Evolutionary conservation across 2,113 vertebrate genomes (phyloP), one percentile per base, ranked within the genome.

Genomic region (Malurus elegans): DNA sequence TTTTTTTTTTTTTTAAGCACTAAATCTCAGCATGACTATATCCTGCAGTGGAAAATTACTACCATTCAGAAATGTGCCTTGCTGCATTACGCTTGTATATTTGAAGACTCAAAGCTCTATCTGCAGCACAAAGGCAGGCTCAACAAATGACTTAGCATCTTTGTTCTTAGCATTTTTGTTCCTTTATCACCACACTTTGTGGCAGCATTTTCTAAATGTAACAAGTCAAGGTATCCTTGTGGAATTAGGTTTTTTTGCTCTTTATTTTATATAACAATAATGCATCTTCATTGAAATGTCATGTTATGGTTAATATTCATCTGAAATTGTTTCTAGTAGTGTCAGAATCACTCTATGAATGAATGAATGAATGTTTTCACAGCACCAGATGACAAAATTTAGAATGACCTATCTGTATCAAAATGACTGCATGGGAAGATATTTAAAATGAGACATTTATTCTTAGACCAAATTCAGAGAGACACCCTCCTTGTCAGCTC

Each of bases 11-110:
- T 64, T 58, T 44, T 51, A 76, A 88, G 83, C 71, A 88, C 79
- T 93, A 90, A 79, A 89, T 94, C 93, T 96, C 93, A 89, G 94
- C 80, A 61, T 86, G 92, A 80, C 85, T 82, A 26, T 94, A 89
- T 85, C 91, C 94, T 95, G 92, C 81, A 94, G 94, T 92, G 85
- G 94, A 96, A 96, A 90, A 94, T 79, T 81, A 56, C 78, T 92
- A 57, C 85, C 69, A 66, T 93, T 97, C 84, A 73, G 74, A 96
- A 95, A 94, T 86, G 67, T 90, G 85, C 54, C 75, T 80, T 83
- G 85, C 95, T 96, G 93, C 94, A 92, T 96, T 95, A 92, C 2
- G 0, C 88, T 64, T 53, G 1, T 96, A 44, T 90, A 94, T 96
- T 92, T 95, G 95, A 94, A 83, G 84, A 92, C 79, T 82, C 93